Conservation (phyloP, 2,113 vertebrate genomes). For the Xenopus tropicalis region DNA sequence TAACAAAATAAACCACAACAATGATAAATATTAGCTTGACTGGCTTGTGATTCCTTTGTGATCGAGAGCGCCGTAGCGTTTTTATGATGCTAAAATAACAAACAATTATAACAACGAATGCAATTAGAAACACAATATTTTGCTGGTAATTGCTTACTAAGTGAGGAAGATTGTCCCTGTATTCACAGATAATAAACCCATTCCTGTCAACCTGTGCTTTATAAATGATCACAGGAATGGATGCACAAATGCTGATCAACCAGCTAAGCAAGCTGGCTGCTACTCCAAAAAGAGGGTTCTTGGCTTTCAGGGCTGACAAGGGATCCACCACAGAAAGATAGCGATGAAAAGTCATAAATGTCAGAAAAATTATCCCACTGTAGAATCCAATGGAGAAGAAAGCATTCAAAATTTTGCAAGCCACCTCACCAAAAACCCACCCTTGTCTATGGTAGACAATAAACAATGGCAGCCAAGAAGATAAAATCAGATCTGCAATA, state of each 20-base stretch:
- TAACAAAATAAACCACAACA: constrained; percentile 80
- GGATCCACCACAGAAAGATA: constrained; percentile 78
- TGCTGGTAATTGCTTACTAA: constrained; percentile 67
- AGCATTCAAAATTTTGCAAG: constrained; percentile 72
- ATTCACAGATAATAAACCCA: constrained; percentile 50
- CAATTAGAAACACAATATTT: constrained; percentile 73
- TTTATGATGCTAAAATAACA: constrained; percentile 79
- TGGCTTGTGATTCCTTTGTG: constrained; percentile 72
- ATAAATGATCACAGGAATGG: constrained; percentile 61
- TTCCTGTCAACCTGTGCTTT: neutral
- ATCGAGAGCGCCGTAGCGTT: constrained; percentile 66
- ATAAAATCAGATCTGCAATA: constrained; percentile 83
- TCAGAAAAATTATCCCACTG: constrained; percentile 81
- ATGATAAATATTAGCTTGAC: constrained; percentile 84
- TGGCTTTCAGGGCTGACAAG: constrained; percentile 65
- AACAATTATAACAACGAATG: constrained; percentile 67
- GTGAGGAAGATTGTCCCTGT: constrained; percentile 48
- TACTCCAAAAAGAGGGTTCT: constrained; percentile 52
- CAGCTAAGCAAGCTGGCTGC: constrained; percentile 64
- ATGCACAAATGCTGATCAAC: constrained; percentile 63
- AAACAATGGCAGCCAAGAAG: constrained; percentile 79
- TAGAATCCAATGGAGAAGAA: constrained; percentile 82
- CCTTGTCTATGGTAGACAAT: constrained; percentile 56
- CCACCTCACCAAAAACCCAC: constrained; percentile 72
- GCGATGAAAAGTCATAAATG: constrained; percentile 79